A percentile compares a stretch with the other conserved stretches of the same genome.
phyloP scores from a whole-genome alignment of 2,113 vertebrate genomes.

The Furnarius figulus region DNA sequence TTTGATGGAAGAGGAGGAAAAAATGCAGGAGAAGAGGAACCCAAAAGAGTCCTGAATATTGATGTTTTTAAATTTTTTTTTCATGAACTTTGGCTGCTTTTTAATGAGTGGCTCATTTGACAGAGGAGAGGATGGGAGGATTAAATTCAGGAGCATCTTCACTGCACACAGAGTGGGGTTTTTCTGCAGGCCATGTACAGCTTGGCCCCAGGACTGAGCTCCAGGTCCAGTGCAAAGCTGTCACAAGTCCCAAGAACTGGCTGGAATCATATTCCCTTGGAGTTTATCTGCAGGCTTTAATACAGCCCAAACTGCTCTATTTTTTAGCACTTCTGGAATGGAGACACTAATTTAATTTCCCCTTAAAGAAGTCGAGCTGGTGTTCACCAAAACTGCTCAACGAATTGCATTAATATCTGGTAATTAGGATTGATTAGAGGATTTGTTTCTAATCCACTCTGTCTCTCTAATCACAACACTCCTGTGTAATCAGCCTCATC shows the following conservation, averaged over 20 bases:
- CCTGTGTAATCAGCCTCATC: not conserved
- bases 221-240: not conserved
- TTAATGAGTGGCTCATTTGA: accelerated
- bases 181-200: accelerated
- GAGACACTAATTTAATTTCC: not conserved
- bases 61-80: no score
- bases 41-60: not conserved
- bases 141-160: not conserved
- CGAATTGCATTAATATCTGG: not conserved
- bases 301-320: accelerated
- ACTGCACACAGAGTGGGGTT: accelerated
- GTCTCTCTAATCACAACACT: not conserved
- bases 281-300: not conserved
- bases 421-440: not conserved
- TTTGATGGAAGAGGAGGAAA: not conserved
- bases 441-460: not conserved
- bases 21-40: no score
- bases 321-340: not conserved
- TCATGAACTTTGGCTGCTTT: accelerated
- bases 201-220: not conserved
- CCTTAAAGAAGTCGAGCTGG: not conserved
- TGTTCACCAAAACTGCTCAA: not conserved
- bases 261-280: not conserved
- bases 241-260: not conserved
- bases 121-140: not conserved